Evolutionary conservation across 2,888 invertebrate species (phyloP).

Genomic region (Lumbricus terrestris): DNA sequence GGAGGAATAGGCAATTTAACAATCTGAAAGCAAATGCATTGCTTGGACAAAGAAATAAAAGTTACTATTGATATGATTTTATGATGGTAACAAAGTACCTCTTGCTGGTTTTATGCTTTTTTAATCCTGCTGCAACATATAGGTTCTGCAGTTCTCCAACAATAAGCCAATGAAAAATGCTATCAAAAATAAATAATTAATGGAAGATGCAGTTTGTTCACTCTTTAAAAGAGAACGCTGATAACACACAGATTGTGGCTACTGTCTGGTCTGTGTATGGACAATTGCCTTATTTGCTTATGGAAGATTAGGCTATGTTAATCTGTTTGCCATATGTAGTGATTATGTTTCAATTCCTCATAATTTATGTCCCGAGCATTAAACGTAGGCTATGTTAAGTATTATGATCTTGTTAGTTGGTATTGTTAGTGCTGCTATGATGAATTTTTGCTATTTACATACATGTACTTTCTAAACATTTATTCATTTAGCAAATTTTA

Average conservation of each 20-base stretch:
- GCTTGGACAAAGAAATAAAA: no score
- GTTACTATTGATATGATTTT: no score
- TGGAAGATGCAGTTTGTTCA: neutral
- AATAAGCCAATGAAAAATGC: neutral
- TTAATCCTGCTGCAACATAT: neutral
- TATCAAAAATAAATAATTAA: neutral
- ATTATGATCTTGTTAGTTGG: neutral
- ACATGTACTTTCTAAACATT: neutral
- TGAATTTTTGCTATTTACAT: neutral
- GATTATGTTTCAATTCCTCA: neutral
- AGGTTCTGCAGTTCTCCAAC: neutral
- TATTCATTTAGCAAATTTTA: no score
- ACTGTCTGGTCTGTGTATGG: neutral
- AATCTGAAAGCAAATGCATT: no score
- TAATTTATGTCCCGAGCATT: neutral
- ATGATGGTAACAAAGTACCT: no score
- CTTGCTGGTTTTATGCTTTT: no score
- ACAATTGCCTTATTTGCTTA: neutral
- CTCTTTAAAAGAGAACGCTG: neutral
- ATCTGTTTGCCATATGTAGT: neutral
- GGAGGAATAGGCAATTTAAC: no score
- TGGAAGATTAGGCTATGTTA: neutral
- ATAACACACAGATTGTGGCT: neutral
- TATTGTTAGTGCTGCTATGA: neutral
- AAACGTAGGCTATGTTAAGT: neutral